phyloP scores from a whole-genome alignment of 2,113 vertebrate species.

The Manacus vitellinus region DNA sequence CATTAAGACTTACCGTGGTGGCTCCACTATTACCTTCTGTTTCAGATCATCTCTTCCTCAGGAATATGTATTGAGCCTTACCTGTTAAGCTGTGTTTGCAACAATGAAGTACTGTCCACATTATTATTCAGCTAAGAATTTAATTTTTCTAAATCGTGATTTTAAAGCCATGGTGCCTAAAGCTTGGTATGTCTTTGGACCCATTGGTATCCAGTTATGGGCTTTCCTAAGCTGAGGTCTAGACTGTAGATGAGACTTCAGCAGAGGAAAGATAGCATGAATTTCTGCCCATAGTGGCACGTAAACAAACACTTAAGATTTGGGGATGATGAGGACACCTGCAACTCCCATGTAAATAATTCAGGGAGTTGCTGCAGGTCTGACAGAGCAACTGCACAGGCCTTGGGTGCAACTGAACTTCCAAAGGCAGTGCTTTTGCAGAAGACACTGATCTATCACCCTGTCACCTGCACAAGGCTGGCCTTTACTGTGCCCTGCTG shows the following conservation, averaged over 20 bases:
- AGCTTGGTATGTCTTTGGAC: background rate
- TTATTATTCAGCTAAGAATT: background rate
- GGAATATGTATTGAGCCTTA: background rate
- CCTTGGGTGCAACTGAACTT: background rate
- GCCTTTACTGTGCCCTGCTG: background rate
- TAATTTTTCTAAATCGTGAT: rapidly evolving
- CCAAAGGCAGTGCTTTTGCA: background rate
- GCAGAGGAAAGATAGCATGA: background rate
- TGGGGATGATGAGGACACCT: background rate
- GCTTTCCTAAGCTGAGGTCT: background rate
- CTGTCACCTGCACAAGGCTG: background rate
- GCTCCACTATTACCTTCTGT: background rate
- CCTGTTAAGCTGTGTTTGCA: background rate
- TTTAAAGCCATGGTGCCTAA: background rate
- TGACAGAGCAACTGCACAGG: background rate
- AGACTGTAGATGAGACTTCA: background rate
- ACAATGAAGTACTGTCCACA: background rate
- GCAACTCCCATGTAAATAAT: background rate
- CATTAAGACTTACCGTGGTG: background rate
- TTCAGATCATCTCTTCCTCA: background rate
- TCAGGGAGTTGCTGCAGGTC: background rate
- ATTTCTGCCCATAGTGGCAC: background rate
- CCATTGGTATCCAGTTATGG: background rate
- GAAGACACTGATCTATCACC: background rate
- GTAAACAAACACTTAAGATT: background rate